Evolutionary conservation across 2,113 vertebrate species (phyloP).

Genomic region (Vulpes ferrilata): DNA sequence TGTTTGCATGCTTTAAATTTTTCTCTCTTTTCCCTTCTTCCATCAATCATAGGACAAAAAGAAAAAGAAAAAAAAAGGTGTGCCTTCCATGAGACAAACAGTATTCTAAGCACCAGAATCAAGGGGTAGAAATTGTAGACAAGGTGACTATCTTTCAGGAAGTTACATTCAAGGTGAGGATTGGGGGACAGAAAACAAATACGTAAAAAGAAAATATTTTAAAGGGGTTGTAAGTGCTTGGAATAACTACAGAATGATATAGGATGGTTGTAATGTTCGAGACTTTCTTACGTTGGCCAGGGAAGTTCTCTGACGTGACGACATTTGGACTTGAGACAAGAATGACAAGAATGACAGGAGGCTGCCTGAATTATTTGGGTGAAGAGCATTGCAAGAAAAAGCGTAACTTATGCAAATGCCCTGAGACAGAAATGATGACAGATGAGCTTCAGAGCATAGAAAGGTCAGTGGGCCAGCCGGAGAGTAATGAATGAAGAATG

Average conservation of each 20-base stretch:
- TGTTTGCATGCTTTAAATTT: not conserved
- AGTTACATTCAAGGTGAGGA: not conserved
- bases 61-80: not conserved
- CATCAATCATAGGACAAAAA: not conserved
- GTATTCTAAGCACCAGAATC: not conserved
- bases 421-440: not conserved
- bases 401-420: not conserved
- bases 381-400: not conserved
- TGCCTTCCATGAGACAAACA: not conserved
- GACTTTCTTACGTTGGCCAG: not conserved
- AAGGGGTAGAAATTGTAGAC: not conserved
- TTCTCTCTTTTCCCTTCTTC: not conserved
- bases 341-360: not conserved
- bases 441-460: not conserved
- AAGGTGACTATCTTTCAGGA: not conserved
- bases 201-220: not conserved
- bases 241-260: not conserved
- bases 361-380: not conserved
- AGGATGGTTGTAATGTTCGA: not conserved
- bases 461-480: not conserved
- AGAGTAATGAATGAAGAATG: not conserved
- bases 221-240: not conserved
- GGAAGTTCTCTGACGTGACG: not conserved
- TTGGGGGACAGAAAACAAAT: not conserved
- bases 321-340: not conserved